These are phyloP conservation scores for Drosophila nasuta DNA, from an alignment of 1,140 invertebrate species.

Conservation along the genomic window DNA sequence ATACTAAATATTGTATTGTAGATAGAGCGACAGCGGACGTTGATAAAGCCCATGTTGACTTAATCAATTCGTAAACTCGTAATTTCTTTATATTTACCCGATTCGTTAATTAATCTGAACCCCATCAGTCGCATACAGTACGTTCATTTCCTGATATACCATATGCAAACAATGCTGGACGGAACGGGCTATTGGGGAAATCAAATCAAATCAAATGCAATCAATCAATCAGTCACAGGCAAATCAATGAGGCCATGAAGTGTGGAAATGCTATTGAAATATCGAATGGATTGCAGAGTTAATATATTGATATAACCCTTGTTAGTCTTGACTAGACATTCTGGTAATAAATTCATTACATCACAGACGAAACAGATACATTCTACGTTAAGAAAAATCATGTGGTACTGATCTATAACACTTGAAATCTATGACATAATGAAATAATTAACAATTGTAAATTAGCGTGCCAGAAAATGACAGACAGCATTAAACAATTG, in stretches of 20 bases:
- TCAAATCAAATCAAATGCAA: constrained; percentile 30
- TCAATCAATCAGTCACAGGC: constrained; percentile 26
- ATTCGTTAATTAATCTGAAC: constrained; percentile 21
- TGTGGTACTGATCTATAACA: constrained; percentile 37
- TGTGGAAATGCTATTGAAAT: not conserved
- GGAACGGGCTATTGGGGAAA: constrained; percentile 6
- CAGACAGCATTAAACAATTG: constrained; percentile 75
- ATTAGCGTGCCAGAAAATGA: constrained; percentile 58
- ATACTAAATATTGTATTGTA: not conserved
- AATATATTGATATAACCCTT: constrained; percentile 3
- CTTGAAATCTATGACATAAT: constrained; percentile 44
- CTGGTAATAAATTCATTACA: constrained; percentile 54
- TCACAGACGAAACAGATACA: constrained; percentile 6
- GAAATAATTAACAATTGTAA: constrained; percentile 53
- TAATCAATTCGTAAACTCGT: constrained; percentile 26
- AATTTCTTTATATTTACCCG: constrained; percentile 30
- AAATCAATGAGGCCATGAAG: constrained; percentile 10
- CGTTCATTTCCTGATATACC: not conserved
- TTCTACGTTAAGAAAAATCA: constrained; percentile 44
- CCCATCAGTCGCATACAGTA: not conserved
- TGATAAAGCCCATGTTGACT: constrained; percentile 30
- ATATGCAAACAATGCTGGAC: constrained; percentile 9
- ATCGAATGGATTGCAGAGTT: not conserved
- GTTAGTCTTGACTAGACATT: constrained; percentile 10
- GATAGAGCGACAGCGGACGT: constrained; percentile 14